Conservation (phyloP, 2,797 vertebrate species). For the Amphiprion clarkii region DNA sequence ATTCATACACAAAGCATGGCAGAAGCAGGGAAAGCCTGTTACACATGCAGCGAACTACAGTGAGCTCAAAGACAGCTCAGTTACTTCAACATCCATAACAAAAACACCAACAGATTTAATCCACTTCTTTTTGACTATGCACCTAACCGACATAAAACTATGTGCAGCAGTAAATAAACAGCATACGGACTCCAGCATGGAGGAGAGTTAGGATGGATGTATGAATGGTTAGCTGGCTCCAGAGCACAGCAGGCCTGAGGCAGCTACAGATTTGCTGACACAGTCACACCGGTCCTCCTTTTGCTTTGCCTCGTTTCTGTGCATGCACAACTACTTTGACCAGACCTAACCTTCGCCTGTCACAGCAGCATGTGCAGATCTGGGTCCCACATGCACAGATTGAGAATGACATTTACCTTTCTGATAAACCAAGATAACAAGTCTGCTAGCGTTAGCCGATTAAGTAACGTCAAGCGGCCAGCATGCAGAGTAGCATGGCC, state of each 20-base stretch:
- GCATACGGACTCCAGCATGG: neutral
- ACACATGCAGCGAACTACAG: neutral
- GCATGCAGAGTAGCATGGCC: constrained; percentile 14
- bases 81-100: neutral
- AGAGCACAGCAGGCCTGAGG: constrained; percentile 55
- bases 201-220: constrained; percentile 3
- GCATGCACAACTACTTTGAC: neutral
- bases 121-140: neutral
- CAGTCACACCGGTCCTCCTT: constrained; percentile 36
- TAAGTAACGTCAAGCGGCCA: constrained; percentile 43
- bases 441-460: constrained; percentile 51
- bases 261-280: constrained; percentile 69
- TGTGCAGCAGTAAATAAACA: neutral
- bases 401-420: constrained; percentile 6
- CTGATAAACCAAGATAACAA: constrained; percentile 1
- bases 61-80: neutral
- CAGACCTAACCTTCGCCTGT: fast-evolving
- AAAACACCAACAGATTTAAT: neutral
- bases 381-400: no score
- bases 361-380: neutral
- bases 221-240: constrained; percentile 35
- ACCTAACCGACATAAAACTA: neutral
- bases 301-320: neutral
- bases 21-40: neutral
- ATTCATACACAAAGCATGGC: neutral